Evolutionary conservation across 1,140 invertebrate species (phyloP), one percentile per base, ranked within the genome.

Genomic region (Neodiprion virginianus): DNA sequence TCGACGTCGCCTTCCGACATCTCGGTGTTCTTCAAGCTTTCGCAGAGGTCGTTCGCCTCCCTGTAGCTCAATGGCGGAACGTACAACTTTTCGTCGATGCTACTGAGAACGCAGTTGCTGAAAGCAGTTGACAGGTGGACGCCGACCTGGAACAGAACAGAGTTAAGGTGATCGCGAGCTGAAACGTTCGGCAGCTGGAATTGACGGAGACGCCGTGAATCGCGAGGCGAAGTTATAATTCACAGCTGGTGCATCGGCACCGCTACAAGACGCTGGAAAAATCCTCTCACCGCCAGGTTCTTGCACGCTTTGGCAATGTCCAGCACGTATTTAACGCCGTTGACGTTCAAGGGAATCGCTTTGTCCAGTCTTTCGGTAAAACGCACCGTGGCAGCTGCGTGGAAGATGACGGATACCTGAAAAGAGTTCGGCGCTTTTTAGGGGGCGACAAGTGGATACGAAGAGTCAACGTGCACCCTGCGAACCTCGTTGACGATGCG

Each of bases 261-360:
- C n/a, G 8, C 53, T 61, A 9, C 5, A 28, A 28, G 28, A 28
- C 5, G 28, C 5, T 28, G 28, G 5, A 28, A 5, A 28, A 28
- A 28, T 28, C 28, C 28, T 28, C 28, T 61, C 77, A 89, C 89
- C 86, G 88, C 85, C 12, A 91, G 78, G 7, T 89, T 85, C 48
- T 83, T 84, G 87, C 90, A 90, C 68, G 87, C 83, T 79, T 88
- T 86, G 14, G 86, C 86, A 12, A 90, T 79, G 23, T 86, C 82
- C 2, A 91, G 77, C 8, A 91, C 75, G 68, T 92, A 91, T 75
- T 89, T 85, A 0, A 93, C 92, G 1, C 92, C 93, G 49, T 91
- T 83, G 0, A 93, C 91, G 82, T 95, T 95, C 72, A 93, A 93
- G 11, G 88, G 84, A 1, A 94, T 86, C 1, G 93, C 92, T 0